phyloP scores from a whole-genome alignment of 2,113 vertebrate species.

The Nycticryphes semicollaris region DNA sequence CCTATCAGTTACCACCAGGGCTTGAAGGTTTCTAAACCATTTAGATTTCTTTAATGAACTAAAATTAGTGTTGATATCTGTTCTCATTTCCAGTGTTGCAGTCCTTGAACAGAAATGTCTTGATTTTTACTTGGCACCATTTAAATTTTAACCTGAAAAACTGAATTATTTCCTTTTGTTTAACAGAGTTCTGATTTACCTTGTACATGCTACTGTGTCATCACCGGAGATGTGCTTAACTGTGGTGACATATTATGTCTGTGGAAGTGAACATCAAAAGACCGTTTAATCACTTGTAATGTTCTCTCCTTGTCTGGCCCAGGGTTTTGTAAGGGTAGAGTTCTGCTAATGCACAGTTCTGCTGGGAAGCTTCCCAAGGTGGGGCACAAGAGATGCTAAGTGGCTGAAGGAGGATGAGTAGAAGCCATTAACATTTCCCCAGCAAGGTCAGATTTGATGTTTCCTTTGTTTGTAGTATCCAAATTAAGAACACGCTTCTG shows the following conservation, averaged over 20 bases:
- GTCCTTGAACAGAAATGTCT: not conserved
- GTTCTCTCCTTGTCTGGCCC: constrained; percentile 56
- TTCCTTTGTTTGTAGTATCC: constrained; percentile 82
- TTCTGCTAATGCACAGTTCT: constrained; percentile 79
- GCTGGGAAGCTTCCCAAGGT: constrained; percentile 78
- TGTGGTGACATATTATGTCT: constrained; percentile 51
- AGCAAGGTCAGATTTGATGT: constrained; percentile 82
- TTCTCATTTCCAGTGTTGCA: not conserved
- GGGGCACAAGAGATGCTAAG: constrained; percentile 77
- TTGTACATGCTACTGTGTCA: not conserved
- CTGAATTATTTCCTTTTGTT: not conserved
- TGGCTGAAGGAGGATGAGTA: constrained; percentile 73
- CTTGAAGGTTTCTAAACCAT: not conserved
- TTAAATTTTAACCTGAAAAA: not conserved
- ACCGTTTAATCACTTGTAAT: constrained; percentile 74
- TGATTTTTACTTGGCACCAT: not conserved
- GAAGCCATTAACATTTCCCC: constrained; percentile 83
- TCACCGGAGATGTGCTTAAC: constrained; percentile 26
- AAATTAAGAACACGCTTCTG: constrained; percentile 79
- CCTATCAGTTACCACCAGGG: not conserved
- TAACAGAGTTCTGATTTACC: not conserved
- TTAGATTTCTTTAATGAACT: not conserved
- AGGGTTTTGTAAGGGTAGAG: constrained; percentile 70
- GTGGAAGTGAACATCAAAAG: constrained; percentile 67
- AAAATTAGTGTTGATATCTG: not conserved